Evolutionary conservation across 2,888 invertebrate species (phyloP), one percentile per base, ranked within the genome.

Genomic region (Dynastes maya): DNA sequence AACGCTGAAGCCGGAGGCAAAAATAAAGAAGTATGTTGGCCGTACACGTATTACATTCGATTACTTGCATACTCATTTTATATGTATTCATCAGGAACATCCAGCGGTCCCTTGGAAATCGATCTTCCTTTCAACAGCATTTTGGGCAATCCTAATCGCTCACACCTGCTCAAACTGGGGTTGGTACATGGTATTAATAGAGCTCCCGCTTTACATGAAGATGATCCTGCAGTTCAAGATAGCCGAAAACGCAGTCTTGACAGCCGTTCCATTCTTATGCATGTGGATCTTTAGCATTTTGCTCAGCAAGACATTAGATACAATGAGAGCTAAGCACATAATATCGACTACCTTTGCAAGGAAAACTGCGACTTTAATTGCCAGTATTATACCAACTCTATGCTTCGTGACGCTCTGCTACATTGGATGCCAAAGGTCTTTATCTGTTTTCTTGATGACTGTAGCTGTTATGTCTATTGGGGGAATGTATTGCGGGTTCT

Each of bases 121-220:
- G 11, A 93, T 95, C 8, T 87, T 95, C 45, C 93, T 90, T 0
- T 96, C 95, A 0, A 89, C 91, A 1, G 92, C 96, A 0, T 95
- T 96, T 87, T 90, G 93, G 86, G 94, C 95, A 0, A 95, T 96
- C 84, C 88, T 95, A 71, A 90, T 95, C 8, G 91, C 95, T 0
- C 96, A 96, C 87, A 91, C 92, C 1, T 95, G 95, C 88, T 94
- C 92, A 85, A 96, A 96, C 88, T 95, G 94, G 91, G 96, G 96
- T 79, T 96, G 95, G 95, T 96, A 96, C 88, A 95, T 95, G 94
- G 90, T 96, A 83, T 92, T 96, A 49, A 95, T 95, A 70, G 95
- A 96, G 85, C 90, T 95, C 80, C 96, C 96, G 0, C 93, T 93
- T 85, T 96, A 95, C 87, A 94, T 95, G 95, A 94, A 94, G 85